A percentile compares a stretch with the other conserved stretches of the same genome.
Conservation (phyloP, 2,888 invertebrate species). For the Caenorhabditis becei region DNA sequence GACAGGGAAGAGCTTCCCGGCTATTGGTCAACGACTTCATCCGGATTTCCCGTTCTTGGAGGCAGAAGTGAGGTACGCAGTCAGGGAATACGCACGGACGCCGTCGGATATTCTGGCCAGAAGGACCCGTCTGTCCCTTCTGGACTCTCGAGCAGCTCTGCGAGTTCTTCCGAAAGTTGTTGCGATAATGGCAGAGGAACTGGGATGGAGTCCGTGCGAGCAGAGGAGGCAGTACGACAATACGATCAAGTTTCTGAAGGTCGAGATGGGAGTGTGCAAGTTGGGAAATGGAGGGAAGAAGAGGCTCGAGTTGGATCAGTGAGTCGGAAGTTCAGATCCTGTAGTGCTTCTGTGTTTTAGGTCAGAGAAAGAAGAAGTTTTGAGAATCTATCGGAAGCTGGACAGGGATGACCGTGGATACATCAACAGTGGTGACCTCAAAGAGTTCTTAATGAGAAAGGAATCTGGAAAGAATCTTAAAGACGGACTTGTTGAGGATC, state of each 20-base stretch:
- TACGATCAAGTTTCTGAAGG: conserved; percentile 39
- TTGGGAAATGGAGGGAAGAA: conserved; percentile 18
- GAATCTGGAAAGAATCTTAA: too few species aligned
- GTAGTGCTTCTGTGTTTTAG: neutral
- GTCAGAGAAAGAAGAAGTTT: conserved; percentile 15
- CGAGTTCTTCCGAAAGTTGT: conserved; percentile 45
- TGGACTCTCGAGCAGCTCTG: conserved; percentile 39
- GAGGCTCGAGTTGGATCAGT: conserved; percentile 13
- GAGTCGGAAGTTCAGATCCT: neutral
- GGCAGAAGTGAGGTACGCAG: conserved; percentile 50
- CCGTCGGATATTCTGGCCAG: conserved; percentile 43
- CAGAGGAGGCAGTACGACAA: conserved; percentile 41
- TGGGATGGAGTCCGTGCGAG: conserved; percentile 35
- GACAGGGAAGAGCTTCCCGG: conserved; percentile 35
- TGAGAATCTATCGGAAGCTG: conserved; percentile 8
- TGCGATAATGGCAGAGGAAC: conserved; percentile 45
- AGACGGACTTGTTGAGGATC: conserved; percentile 32
- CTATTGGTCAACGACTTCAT: conserved; percentile 43
- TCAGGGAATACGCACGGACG: conserved; percentile 39
- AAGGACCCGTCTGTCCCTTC: conserved; percentile 35
- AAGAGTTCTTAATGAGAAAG: conserved; percentile 19
- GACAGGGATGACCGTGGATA: conserved; percentile 22
- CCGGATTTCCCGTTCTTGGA: conserved; percentile 49
- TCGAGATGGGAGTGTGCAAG: conserved; percentile 39
- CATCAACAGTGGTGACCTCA: conserved; percentile 19